Evolutionary conservation across 2,113 vertebrate genomes (phyloP).

Genomic region (Notechis scutatus): DNA sequence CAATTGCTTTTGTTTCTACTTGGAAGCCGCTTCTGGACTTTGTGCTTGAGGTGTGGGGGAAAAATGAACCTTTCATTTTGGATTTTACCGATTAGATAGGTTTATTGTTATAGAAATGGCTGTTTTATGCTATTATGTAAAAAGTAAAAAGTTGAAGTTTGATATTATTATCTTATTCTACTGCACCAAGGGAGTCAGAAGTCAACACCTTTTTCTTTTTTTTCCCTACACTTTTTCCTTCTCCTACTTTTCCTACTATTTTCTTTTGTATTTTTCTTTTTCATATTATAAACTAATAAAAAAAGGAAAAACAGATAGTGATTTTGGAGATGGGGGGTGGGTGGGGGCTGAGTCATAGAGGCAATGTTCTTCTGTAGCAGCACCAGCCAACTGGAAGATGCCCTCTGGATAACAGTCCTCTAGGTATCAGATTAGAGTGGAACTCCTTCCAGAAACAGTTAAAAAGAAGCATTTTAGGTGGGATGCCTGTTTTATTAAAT

Average conservation of each 20-base stretch:
- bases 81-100: neutral
- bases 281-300: neutral
- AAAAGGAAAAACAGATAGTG: neutral
- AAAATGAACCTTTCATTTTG: neutral
- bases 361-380: neutral
- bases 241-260: neutral
- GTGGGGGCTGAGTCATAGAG: neutral
- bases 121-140: neutral
- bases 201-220: neutral
- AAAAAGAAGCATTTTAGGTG: neutral
- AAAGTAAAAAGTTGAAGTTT: neutral
- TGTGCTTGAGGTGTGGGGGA: neutral
- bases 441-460: neutral
- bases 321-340: neutral
- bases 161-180: neutral
- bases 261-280: neutral
- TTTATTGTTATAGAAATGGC: neutral
- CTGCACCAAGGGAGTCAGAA: neutral
- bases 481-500: neutral
- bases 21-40: neutral
- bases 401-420: neutral
- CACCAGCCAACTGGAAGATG: neutral
- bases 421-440: neutral
- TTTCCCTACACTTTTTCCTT: neutral
- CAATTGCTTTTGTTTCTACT: neutral